Conservation (phyloP, 1,140 invertebrate genomes). For the Lanistes nyassanus region DNA sequence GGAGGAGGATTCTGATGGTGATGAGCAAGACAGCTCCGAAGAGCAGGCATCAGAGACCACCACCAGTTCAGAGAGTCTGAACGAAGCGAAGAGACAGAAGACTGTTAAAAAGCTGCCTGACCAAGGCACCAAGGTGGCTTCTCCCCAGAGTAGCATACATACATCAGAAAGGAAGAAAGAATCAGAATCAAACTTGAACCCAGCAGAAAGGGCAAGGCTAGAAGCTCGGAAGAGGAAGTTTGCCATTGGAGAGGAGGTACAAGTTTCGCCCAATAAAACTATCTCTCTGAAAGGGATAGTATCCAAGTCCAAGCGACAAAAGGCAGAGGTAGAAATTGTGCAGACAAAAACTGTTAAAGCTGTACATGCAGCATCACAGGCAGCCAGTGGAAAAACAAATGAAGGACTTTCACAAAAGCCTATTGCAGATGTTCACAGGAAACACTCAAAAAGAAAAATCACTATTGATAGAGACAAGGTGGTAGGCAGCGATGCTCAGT, state of each 20-base stretch:
- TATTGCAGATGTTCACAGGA: constrained; percentile 21
- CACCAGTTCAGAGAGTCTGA: constrained; percentile 10
- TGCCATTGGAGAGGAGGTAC: constrained; percentile 23
- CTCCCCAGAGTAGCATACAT: background rate
- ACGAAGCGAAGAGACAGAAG: background rate
- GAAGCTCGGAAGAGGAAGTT: constrained; percentile 40
- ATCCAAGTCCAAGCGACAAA: background rate
- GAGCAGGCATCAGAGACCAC: background rate
- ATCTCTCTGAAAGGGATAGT: constrained; percentile 33
- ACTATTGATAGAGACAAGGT: constrained; percentile 19
- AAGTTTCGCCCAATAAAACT: constrained; percentile 21
- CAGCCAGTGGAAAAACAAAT: background rate
- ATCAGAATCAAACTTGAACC: constrained; percentile 8
- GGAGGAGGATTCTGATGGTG: background rate
- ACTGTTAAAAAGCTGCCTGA: background rate
- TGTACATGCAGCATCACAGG: background rate
- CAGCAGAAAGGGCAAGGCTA: constrained; percentile 35
- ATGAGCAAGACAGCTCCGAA: constrained; percentile 5
- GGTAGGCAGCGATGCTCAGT: background rate
- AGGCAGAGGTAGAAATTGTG: background rate
- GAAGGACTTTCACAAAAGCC: background rate
- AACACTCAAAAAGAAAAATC: constrained; percentile 26
- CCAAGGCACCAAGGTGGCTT: background rate
- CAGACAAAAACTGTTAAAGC: background rate
- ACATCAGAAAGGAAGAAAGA: background rate